Evolutionary conservation across 2,113 vertebrate species (phyloP), one percentile per base, ranked within the genome.

Genomic region (Oreocharis arfaki): DNA sequence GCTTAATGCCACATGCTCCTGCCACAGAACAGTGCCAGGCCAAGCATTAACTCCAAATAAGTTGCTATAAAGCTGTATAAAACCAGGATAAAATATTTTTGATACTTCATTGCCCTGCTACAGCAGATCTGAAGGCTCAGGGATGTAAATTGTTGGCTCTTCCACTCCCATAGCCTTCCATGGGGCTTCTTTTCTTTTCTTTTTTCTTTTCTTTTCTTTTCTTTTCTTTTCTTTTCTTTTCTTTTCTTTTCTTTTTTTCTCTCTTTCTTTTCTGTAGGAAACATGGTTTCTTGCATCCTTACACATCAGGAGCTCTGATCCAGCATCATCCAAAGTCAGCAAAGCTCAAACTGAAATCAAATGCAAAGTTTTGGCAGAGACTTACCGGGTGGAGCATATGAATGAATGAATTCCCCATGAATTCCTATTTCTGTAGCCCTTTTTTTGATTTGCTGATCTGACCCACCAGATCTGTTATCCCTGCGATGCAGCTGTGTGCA

Each of bases 121-220:
- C 3, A 61, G 55, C 41, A 69, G 15, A 47, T 47, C 21, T 27
- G 32, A 55, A 55, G n/a, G 67, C 41, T 69, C 47, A 47, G 26
- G 17, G 55, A 27, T 76, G 41, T 61, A 47, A 75, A 35, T 32
- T 55, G 17, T 47, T 61, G 55, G 30, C 30, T 83, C 30, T 83
- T 89, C 17, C 47, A 55, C 11, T 55, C n/a, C 14, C 24, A 16
- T 76, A 30, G 17, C 22, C 12, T 74, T 75, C 39, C 28, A n/a
- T n/a, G 13, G 13, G 11, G 3, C 6, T 3, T 9, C 10, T 11
- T 6, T 4, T 6, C 6, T 8, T 11, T 16, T 32, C 4, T 6
- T 13, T 7, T 22, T 6, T 9, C 11, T 7, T 7, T 12, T 9
- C 5, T 16, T 8, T 41, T 20, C 17, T 9, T 8, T 28, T 39